These are phyloP conservation scores for Agriopis leucophaearia DNA, from an alignment of 2,888 invertebrate species.

Conservation along the genomic window DNA sequence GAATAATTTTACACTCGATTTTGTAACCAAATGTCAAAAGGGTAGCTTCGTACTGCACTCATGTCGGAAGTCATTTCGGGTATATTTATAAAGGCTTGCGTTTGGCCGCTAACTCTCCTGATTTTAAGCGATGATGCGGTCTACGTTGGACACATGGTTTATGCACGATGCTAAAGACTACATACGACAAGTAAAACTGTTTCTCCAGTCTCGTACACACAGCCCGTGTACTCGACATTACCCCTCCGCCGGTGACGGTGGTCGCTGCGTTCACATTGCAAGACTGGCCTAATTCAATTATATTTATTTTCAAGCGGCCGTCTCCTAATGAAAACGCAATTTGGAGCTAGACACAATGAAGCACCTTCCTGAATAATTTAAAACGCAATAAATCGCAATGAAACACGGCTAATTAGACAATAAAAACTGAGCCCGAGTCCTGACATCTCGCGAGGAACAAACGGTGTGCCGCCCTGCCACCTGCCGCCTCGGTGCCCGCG, in stretches of 20 bases:
- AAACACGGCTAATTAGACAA: slow-evolving; percentile 71
- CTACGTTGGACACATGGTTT: too few species aligned
- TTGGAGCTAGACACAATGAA: slow-evolving; percentile 51
- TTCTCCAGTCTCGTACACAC: background rate
- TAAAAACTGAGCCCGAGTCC: slow-evolving; percentile 52
- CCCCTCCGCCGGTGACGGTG: background rate
- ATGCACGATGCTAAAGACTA: background rate
- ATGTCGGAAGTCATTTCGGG: slow-evolving; percentile 12
- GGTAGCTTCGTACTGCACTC: slow-evolving; percentile 33
- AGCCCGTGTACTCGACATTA: background rate
- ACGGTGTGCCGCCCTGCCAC: background rate
- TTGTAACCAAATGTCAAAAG: slow-evolving; percentile 42
- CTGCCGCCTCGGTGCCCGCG: slow-evolving; percentile 4
- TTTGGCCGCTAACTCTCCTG: too few species aligned
- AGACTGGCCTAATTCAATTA: slow-evolving; percentile 64
- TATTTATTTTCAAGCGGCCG: slow-evolving; percentile 66
- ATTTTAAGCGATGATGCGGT: too few species aligned
- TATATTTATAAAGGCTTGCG: too few species aligned
- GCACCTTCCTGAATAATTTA: slow-evolving; percentile 73
- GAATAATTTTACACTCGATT: slow-evolving; percentile 44
- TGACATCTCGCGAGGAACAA: slow-evolving; percentile 32
- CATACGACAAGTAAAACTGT: slow-evolving; percentile 8
- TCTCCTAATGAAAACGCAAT: slow-evolving; percentile 70
- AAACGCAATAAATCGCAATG: slow-evolving; percentile 72
- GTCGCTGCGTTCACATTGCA: background rate